Base-by-base conservation (phyloP, 2,888 invertebrate genomes). In the Eupithecia subumbrata region DNA sequence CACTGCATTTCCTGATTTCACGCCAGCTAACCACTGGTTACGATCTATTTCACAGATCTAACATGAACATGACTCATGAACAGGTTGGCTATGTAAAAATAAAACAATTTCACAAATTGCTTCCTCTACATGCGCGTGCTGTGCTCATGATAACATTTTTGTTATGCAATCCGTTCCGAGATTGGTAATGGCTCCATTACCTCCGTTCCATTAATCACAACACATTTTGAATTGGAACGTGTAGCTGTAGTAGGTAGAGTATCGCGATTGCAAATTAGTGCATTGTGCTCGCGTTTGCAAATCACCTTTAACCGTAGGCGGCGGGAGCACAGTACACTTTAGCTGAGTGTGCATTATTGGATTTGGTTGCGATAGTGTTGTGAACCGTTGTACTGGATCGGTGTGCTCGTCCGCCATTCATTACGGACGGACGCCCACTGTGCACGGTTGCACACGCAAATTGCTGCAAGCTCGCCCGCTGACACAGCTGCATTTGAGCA, bases 401-500 rank as follows among this genome's bases (percentile, higher is more conserved):
- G 86, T 84, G 85, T 87, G 87, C 87, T 87, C 87, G 89, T 88
- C 86, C 83, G 84, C 88, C 86, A 90, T 91, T 90, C 90, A 92
- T 91, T 91, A 90, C 87, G 84, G 85, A 82, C 84, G 91, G 88
- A 89, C 92, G 90, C 91, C 92, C 88, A 92, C 91, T 90, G 92
- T 90, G 93, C 91, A 88, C 90, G 85, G 89, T 85, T 91, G 91
- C 92, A 91, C 91, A 91, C 90, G 90, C 92, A 92, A 93, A 92
- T 93, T 92, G 90, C 89, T 87, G 87, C 79, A 84, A 84, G 87
- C 87, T 88, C 87, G 84, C 88, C 88, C 88, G 90, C 90, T 90
- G 91, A 90, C 89, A 90, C 89, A 90, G 88, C 91, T 90, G 89
- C 88, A 86, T 84, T 80, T 77, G 80, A 84, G 83, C 81, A 81